phyloP scores from a whole-genome alignment of 2,113 vertebrate species.

The Holacanthus passer region DNA sequence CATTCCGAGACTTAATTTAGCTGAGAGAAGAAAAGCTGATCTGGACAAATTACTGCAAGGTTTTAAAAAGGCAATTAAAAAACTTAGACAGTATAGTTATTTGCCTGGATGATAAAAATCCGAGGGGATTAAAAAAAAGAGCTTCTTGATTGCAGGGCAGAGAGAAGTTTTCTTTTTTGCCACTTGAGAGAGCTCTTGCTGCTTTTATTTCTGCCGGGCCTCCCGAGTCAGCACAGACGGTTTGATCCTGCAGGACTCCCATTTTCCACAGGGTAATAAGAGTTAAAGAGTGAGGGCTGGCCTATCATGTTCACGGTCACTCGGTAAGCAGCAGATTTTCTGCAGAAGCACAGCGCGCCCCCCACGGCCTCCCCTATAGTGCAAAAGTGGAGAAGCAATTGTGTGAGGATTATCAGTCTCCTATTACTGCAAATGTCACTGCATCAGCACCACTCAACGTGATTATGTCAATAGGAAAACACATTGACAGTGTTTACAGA shows the following conservation, averaged over 20 bases:
- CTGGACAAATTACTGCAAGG: conserved; percentile 34
- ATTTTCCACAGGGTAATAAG: conserved; percentile 73
- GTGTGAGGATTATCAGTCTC: conserved; percentile 75
- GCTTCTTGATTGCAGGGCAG: conserved; percentile 17
- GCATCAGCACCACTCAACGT: conserved; percentile 75
- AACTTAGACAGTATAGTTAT: conserved; percentile 36
- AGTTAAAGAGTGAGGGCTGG: conserved; percentile 72
- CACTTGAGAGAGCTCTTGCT: conserved; percentile 80
- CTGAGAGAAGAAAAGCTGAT: conserved; percentile 37
- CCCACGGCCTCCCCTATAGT: conserved; percentile 59
- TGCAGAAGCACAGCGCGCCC: conserved; percentile 50
- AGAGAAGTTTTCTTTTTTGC: conserved; percentile 52
- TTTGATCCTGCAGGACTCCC: conserved; percentile 63
- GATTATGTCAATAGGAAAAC: conserved; percentile 78
- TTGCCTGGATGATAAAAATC: conserved; percentile 56
- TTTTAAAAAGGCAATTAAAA: conserved; percentile 52
- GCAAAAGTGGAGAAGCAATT: conserved; percentile 65
- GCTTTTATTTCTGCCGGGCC: conserved; percentile 52
- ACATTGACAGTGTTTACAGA: conserved; percentile 63
- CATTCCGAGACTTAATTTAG: conserved; percentile 42
- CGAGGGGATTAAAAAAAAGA: conserved; percentile 38
- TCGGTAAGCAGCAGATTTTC: conserved; percentile 68
- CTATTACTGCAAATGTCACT: conserved; percentile 78
- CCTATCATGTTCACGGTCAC: conserved; percentile 72
- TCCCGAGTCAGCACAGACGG: conserved; percentile 48